Evolutionary conservation across 2,113 vertebrate genomes (phyloP).

Genomic region (Connochaetes taurinus): DNA sequence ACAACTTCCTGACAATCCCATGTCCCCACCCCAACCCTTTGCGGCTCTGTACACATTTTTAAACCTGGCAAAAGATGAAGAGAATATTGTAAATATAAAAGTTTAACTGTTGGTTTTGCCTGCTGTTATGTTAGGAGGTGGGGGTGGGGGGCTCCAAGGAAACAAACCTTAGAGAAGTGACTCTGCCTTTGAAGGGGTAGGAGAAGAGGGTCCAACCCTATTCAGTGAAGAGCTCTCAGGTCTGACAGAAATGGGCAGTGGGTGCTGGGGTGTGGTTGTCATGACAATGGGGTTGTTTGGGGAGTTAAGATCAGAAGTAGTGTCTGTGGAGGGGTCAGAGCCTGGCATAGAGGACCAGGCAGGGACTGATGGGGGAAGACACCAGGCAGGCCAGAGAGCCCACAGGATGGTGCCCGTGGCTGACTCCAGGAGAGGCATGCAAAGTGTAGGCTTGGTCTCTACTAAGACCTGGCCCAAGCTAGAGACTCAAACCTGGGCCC

Average conservation of each 20-base stretch:
- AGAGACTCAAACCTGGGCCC: not conserved
- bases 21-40: slow-evolving; percentile 33
- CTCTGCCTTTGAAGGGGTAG: not conserved
- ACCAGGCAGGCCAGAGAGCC: not conserved
- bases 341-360: not conserved
- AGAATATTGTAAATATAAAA: slow-evolving; percentile 80
- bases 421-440: not conserved
- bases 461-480: not conserved
- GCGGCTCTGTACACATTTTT: slow-evolving; percentile 79
- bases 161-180: not conserved
- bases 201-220: not conserved
- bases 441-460: not conserved
- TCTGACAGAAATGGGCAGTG: not conserved
- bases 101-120: slow-evolving; percentile 70
- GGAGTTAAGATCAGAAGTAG: not conserved
- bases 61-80: slow-evolving; percentile 78
- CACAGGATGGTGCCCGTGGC: not conserved
- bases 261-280: not conserved
- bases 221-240: not conserved
- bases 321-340: not conserved
- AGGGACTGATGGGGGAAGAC: not conserved
- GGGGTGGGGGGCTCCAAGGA: not conserved
- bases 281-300: not conserved
- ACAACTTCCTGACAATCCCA: slow-evolving; percentile 22
- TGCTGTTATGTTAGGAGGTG: slow-evolving; percentile 8